These are phyloP conservation scores for Orchesella cincta DNA, from an alignment of 1,140 invertebrate genomes.

Conservation along the genomic window DNA sequence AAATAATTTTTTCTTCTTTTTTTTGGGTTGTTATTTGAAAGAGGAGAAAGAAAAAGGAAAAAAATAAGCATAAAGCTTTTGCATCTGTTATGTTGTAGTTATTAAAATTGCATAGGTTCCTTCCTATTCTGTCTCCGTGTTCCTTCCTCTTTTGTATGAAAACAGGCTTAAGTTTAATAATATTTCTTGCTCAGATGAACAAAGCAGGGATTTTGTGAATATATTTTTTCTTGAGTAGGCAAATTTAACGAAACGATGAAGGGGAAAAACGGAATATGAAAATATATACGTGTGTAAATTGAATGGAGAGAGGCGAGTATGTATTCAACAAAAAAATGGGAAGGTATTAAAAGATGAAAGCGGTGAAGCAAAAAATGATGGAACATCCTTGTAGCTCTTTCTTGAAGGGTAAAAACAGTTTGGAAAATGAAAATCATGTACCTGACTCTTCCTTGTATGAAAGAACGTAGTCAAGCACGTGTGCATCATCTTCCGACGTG, in stretches of 20 bases:
- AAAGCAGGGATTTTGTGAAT: constrained; percentile 22
- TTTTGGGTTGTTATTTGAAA: too few relatives aligned
- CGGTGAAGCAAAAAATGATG: constrained; percentile 4
- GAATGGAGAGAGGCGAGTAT: neutral
- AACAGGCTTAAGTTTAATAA: constrained; percentile 20
- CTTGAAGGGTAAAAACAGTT: neutral
- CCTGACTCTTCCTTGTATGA: constrained; percentile 51
- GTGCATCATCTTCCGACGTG: constrained; percentile 55
- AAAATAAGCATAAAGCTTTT: too few relatives aligned
- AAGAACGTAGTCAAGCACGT: constrained; percentile 54
- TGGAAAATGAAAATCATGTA: constrained; percentile 14
- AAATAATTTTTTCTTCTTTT: too few relatives aligned
- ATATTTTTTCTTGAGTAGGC: constrained; percentile 2
- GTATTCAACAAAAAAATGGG: constrained; percentile 23
- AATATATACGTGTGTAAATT: too few relatives aligned
- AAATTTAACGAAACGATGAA: neutral
- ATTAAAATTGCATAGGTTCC: neutral
- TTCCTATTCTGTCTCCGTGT: neutral
- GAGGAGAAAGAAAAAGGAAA: too few relatives aligned
- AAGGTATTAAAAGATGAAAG: too few relatives aligned
- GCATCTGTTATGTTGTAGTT: too few relatives aligned
- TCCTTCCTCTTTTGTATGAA: neutral
- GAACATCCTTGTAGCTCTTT: neutral
- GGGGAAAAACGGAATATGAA: neutral
- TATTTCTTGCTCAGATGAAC: constrained; percentile 16